Conservation (phyloP, 2,113 vertebrate genomes). For the Morone chrysops region DNA sequence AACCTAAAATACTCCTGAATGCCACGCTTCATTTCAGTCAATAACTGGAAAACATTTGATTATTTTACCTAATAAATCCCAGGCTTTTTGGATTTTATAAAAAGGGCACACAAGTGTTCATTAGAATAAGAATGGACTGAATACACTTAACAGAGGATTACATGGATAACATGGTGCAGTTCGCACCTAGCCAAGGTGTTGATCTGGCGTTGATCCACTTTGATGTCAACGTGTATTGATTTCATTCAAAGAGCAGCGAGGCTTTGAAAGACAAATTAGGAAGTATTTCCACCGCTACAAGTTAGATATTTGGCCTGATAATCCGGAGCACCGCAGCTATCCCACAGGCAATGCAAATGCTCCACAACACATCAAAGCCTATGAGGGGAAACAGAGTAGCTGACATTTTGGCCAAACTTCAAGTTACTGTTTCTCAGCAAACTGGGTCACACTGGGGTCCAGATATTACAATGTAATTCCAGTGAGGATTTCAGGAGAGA, state of each 20-base stretch:
- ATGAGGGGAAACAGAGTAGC: neutral
- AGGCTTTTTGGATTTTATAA: neutral
- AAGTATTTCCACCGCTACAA: conserved; percentile 42
- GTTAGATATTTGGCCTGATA: conserved; percentile 67
- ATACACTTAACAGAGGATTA: conserved; percentile 77
- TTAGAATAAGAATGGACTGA: conserved; percentile 65
- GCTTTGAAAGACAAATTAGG: conserved; percentile 73
- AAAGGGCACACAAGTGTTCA: neutral
- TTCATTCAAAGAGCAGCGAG: conserved; percentile 53
- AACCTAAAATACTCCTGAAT: neutral
- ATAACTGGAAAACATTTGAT: neutral
- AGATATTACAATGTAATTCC: neutral
- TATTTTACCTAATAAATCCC: neutral
- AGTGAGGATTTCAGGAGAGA: neutral
- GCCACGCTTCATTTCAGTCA: neutral
- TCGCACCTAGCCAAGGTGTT: conserved; percentile 70
- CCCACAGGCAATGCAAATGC: conserved; percentile 59
- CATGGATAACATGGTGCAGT: conserved; percentile 66
- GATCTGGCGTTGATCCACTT: conserved; percentile 72
- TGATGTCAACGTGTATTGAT: conserved; percentile 76
- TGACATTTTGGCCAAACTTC: neutral
- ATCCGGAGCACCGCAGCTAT: conserved; percentile 47
- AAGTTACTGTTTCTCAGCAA: neutral
- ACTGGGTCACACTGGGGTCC: neutral
- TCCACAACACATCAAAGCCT: conserved; percentile 67